Conservation (phyloP, 2,113 vertebrate genomes). For the Gracilinanus agilis region DNA sequence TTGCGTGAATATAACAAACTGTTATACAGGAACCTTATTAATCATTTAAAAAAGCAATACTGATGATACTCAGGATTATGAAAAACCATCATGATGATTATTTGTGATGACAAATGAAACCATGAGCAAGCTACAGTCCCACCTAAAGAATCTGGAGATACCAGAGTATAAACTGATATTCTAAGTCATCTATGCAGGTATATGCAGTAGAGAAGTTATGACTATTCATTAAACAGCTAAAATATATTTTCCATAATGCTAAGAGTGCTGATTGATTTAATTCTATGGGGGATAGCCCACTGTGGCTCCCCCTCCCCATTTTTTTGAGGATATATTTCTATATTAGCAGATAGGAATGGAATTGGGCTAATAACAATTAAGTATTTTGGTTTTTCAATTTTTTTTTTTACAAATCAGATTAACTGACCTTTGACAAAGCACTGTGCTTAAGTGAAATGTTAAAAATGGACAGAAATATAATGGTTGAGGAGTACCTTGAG, state of each 20-base stretch:
- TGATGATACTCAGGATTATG: neutral
- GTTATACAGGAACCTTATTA: neutral
- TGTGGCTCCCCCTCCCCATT: neutral
- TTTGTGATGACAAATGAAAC: slow-evolving; percentile 26
- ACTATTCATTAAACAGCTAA: slow-evolving; percentile 7
- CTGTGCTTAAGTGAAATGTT: slow-evolving; percentile 9
- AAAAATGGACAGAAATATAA: neutral
- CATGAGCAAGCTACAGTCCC: neutral
- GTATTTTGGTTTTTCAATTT: slow-evolving; percentile 27
- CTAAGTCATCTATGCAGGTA: neutral
- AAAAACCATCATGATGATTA: slow-evolving; percentile 15
- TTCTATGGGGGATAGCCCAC: neutral
- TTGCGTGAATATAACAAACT: neutral
- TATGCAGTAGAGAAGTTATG: slow-evolving; percentile 1
- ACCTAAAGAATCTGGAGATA: slow-evolving; percentile 12
- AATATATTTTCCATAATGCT: neutral
- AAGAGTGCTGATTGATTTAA: slow-evolving; percentile 4
- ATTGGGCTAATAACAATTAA: slow-evolving; percentile 15
- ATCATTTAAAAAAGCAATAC: neutral
- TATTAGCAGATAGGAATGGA: slow-evolving; percentile 11
- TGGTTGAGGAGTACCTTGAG: neutral
- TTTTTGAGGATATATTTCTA: slow-evolving; percentile 20
- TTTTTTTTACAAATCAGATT: slow-evolving; percentile 22
- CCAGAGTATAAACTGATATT: slow-evolving; percentile 12
- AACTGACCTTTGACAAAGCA: slow-evolving; percentile 20